Conservation (phyloP, 2,113 vertebrate species). For the Hypocryptadius cinnamomeus region DNA sequence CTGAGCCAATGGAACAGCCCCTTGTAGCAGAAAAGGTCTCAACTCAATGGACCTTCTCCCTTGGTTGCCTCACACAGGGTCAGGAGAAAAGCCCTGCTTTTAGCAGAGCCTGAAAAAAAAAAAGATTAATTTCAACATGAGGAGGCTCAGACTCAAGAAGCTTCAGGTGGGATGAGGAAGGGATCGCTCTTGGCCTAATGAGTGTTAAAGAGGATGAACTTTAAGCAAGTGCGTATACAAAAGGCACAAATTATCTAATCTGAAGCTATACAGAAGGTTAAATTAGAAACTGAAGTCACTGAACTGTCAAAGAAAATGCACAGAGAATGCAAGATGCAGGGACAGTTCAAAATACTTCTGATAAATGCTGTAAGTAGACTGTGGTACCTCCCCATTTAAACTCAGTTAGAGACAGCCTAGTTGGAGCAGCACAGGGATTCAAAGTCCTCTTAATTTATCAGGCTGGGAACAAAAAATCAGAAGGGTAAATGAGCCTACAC, state of each 20-base stretch:
- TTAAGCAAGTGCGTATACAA: background rate
- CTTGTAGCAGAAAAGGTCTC: background rate
- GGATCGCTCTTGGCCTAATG: fast-evolving
- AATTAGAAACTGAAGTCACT: slow-evolving; percentile 10
- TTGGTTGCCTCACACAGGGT: fast-evolving
- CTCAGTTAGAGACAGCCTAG: background rate
- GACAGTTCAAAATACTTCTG: background rate
- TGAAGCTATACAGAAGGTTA: background rate
- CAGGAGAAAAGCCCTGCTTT: background rate
- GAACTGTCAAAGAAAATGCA: background rate
- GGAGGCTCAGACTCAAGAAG: background rate
- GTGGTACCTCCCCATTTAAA: background rate
- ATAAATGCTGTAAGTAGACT: background rate
- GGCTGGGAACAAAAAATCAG: background rate
- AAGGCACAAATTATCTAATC: background rate
- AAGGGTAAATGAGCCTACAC: background rate
- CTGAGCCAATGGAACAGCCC: background rate
- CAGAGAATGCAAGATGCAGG: background rate
- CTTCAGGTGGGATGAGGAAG: background rate
- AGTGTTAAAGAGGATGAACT: background rate
- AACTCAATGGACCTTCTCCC: background rate
- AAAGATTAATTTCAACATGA: background rate
- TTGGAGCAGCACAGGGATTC: background rate
- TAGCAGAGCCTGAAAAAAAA: background rate
- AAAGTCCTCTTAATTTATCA: background rate